These are phyloP conservation scores for Rhabdophis nuchalis DNA, from an alignment of 2,797 vertebrate genomes.

Conservation along the genomic window DNA sequence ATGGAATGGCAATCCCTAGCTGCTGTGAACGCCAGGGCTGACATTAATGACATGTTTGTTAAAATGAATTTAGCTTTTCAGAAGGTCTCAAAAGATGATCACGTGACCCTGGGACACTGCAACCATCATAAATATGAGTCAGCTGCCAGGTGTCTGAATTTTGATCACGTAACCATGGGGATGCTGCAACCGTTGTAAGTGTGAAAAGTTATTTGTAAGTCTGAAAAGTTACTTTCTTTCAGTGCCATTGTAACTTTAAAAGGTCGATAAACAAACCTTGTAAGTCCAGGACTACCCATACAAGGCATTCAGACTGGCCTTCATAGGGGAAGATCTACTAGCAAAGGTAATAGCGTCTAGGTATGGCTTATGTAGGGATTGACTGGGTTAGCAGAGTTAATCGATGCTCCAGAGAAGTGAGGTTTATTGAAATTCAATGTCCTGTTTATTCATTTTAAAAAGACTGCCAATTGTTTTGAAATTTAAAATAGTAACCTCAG, in stretches of 20 bases:
- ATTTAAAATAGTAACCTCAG: slow-evolving; percentile 18
- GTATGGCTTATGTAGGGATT: neutral
- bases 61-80: too few relatives aligned
- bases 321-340: neutral
- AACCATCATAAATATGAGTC: neutral
- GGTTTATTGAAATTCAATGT: neutral
- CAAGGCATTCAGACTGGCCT: neutral
- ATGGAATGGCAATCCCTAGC: too few relatives aligned
- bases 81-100: too few relatives aligned
- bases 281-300: neutral
- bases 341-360: neutral
- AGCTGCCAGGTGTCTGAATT: neutral
- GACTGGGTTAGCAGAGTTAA: neutral
- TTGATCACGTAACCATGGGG: neutral
- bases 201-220: neutral
- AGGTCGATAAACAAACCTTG: neutral
- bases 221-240: neutral
- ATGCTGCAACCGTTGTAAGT: neutral
- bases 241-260: neutral
- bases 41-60: too few relatives aligned
- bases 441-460: neutral
- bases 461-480: neutral
- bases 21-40: too few relatives aligned
- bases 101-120: too few relatives aligned
- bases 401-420: neutral